Base-by-base conservation (phyloP, 1,140 invertebrate genomes). In the Anagrus nilaparvatae region DNA sequence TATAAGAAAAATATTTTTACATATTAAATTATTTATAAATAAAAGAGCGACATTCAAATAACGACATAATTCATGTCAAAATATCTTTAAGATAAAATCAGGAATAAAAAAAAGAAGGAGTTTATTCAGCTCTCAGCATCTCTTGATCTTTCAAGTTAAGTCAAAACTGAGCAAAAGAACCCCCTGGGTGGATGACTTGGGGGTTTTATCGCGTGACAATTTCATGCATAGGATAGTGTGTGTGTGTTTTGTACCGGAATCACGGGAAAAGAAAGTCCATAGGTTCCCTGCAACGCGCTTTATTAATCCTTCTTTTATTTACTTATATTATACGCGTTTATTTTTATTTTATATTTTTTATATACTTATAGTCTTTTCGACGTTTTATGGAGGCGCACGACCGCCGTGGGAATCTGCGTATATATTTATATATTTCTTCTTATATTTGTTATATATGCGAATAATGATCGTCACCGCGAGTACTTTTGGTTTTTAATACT, bases 1-100 rank as follows among this genome's bases (percentile, higher is more conserved):
- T n/a, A n/a, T n/a, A n/a, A n/a, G n/a, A n/a, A n/a, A n/a, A n/a
- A n/a, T n/a, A n/a, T n/a, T n/a, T n/a, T n/a, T n/a, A n/a, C n/a
- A n/a, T n/a, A n/a, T n/a, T n/a, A n/a, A n/a, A n/a, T n/a, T n/a
- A n/a, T n/a, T n/a, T n/a, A n/a, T n/a, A n/a, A n/a, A n/a, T n/a
- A n/a, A n/a, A n/a, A n/a, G 41, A 43, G 33, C 33, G 33, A 43
- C 33, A 43, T 43, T 43, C 25, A 33, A 43, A 35, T 38, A 43
- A 43, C 42, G 42, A 43, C 35, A 38, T 43, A 43, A 43, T 43
- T 43, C 35, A 43, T 37, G 35, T 38, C 42, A 30, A 45, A 43
- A 43, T 23, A 43, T 14, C 27, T 17, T 24, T 14, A 32, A 46
- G 37, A 31, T 46, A 36, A 21, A 12, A 45, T 35, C 30, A 6